Evolutionary conservation across 2,113 vertebrate genomes (phyloP), one percentile per base, ranked within the genome.

Genomic region (Halichoeres trimaculatus): DNA sequence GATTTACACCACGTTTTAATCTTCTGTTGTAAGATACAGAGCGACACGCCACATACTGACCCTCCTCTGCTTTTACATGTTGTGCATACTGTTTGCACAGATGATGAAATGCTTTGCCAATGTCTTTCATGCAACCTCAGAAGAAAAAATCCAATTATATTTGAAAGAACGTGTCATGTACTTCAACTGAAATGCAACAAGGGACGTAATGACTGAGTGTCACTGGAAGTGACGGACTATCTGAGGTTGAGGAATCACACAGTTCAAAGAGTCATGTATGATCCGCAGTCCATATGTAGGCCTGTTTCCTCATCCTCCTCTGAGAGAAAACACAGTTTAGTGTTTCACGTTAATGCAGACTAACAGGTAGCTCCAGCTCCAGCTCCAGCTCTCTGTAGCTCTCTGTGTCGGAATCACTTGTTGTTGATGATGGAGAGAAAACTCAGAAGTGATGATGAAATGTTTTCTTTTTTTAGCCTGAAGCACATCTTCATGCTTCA

Each of bases 401-500:
- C 43, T 61, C 53, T 76, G 45, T 63, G 47, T 81, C 59, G 62
- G 48, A 81, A 54, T 65, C 24, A 0, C 43, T 34, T 41, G 2
- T 64, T 56, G 54, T 30, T 65, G 56, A 24, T 26, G 71, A 47
- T n/a, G 7, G 19, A 68, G 43, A 36, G 38, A 53, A 67, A 72
- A 38, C 51, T 38, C 1, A 13, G 38, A 66, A 50, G 60, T 35
- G 24, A 26, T 59, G 71, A 86, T 77, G 71, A 77, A 81, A 81
- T 74, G 54, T 52, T 75, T 54, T 30, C 30, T 30, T 45, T 69
- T 81, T 74, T 38, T 75, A 59, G 65, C 86, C 86, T 11, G 48
- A 52, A 79, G 84, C 72, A 3, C 17, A 26, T 78, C 84, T 88
- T 80, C 61, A 63, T 78, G 76, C 68, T 81, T 81, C 36, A 69